phyloP scores from a whole-genome alignment of 2,113 vertebrate species.

The Pollachius pollachius region DNA sequence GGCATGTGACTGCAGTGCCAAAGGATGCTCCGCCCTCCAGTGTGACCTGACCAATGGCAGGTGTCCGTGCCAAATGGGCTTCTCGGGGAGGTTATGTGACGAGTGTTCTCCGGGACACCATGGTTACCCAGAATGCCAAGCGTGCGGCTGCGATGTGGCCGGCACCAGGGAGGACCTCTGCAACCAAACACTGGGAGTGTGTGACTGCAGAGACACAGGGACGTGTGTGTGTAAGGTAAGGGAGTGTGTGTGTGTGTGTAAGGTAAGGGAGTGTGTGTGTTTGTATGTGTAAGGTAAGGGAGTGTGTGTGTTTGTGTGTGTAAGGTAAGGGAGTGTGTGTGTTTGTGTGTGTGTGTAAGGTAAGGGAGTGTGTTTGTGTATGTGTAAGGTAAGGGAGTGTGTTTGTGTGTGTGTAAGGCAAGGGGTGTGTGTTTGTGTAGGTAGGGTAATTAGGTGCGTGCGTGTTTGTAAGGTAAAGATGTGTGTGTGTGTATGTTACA shows the following conservation, averaged over 20 bases:
- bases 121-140: constrained; percentile 81
- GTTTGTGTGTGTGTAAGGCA: too few relatives aligned
- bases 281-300: background rate
- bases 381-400: too few relatives aligned
- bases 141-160: constrained; percentile 81
- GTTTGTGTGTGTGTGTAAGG: too few relatives aligned
- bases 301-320: too few relatives aligned
- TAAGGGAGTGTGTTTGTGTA: too few relatives aligned
- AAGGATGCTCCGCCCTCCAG: constrained; percentile 72
- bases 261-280: too few relatives aligned
- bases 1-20: constrained; percentile 81
- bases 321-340: too few relatives aligned
- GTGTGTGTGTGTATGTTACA: too few relatives aligned
- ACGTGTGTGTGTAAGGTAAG: constrained; percentile 89
- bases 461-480: too few relatives aligned
- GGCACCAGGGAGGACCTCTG: constrained; percentile 79
- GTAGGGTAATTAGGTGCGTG: too few relatives aligned
- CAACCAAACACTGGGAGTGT: constrained; percentile 70
- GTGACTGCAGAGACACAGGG: constrained; percentile 78
- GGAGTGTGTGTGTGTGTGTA: background rate
- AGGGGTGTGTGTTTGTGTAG: too few relatives aligned
- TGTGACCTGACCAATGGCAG: constrained; percentile 78
- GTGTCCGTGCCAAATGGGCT: constrained; percentile 78
- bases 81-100: constrained; percentile 75
- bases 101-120: constrained; percentile 81